Conservation (phyloP, 2,888 invertebrate genomes). For the Phyllotreta striolata region DNA sequence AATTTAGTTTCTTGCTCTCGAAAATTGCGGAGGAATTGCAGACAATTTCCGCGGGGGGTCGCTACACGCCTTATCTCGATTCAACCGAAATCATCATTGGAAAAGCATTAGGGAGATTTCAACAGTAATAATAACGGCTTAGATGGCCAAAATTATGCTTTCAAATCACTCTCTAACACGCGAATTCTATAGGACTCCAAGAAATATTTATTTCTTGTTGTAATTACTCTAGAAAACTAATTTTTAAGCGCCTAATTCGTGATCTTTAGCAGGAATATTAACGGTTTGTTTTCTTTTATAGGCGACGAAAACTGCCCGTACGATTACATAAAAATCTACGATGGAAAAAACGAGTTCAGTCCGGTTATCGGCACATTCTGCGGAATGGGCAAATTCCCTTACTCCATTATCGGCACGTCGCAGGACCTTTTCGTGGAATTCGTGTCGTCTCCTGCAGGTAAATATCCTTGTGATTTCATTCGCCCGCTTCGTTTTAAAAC, state of each 20-base stretch:
- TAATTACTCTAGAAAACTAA: no score
- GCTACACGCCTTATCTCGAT: no score
- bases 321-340: conserved; percentile 89
- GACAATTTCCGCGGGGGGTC: no score
- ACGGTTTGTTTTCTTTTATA: conserved; percentile 51
- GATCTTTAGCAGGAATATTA: neutral
- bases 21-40: no score
- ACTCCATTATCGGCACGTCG: conserved; percentile 92
- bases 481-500: conserved; percentile 19
- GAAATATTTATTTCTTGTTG: no score
- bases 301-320: conserved; percentile 88
- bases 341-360: conserved; percentile 86
- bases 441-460: conserved; percentile 86
- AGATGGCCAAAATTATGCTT: no score
- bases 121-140: no score
- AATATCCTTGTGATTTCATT: conserved; percentile 33
- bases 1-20: no score
- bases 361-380: conserved; percentile 91
- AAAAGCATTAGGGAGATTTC: no score
- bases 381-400: conserved; percentile 92
- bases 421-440: conserved; percentile 89
- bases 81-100: no score
- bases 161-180: no score
- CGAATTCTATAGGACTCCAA: no score
- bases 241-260: neutral